Evolutionary conservation across 2,113 vertebrate species (phyloP).

Genomic region (Xiphorhynchus elegans): DNA sequence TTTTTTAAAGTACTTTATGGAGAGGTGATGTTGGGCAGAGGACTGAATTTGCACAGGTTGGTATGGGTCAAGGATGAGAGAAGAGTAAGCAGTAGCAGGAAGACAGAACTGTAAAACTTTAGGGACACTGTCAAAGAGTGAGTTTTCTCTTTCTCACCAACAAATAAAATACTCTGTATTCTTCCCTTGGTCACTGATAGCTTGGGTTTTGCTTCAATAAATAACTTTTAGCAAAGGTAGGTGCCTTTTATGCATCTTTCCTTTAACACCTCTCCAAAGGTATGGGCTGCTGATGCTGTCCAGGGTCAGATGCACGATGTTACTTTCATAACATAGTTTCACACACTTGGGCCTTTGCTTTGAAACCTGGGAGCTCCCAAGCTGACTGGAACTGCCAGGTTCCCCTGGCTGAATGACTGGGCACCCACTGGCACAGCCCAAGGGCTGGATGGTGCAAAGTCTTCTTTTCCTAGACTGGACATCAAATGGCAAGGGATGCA

Average conservation of each 20-base stretch:
- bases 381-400: neutral
- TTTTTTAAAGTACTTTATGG: neutral
- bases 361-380: neutral
- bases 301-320: neutral
- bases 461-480: neutral
- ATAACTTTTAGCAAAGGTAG: neutral
- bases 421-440: neutral
- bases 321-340: neutral
- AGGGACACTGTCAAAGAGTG: neutral
- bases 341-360: neutral
- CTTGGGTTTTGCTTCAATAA: neutral
- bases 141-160: neutral
- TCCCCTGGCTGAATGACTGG: neutral
- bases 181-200: neutral
- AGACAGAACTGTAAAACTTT: neutral
- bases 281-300: neutral
- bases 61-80: neutral
- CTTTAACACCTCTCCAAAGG: neutral
- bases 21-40: neutral
- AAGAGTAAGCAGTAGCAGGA: neutral
- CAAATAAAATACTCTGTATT: neutral
- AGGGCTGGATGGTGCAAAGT: neutral
- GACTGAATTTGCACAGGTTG: neutral
- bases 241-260: neutral
- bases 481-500: neutral